Percentiles rank a stretch among this genome's conserved stretches.
Evolutionary conservation across 2,888 invertebrate genomes (phyloP).

Genomic region (Sialis fuliginosa): DNA sequence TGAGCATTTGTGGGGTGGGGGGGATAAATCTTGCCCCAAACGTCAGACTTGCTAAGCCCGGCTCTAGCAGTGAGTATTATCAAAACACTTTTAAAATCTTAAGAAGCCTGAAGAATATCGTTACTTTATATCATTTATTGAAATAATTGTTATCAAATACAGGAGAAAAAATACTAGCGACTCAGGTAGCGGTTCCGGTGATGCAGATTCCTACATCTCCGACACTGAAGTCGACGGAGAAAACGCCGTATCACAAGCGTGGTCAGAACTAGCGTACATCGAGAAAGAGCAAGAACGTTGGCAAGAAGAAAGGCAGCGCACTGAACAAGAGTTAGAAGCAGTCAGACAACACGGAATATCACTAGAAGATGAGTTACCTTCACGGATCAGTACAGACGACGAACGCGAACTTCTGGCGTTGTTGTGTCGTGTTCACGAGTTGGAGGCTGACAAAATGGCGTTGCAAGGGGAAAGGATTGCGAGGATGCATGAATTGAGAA

Average conservation of each 20-base stretch:
- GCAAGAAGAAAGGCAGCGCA: constrained; percentile 52
- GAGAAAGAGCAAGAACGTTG: constrained; percentile 74
- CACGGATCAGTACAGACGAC: constrained; percentile 68
- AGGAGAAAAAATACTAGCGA: not conserved
- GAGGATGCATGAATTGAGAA: constrained; percentile 68
- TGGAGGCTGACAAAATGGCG: constrained; percentile 88
- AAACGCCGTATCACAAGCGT: constrained; percentile 59
- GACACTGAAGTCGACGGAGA: constrained; percentile 35
- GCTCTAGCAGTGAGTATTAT: too few species aligned
- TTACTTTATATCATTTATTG: not conserved
- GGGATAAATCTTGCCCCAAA: too few species aligned
- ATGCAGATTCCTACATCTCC: not conserved
- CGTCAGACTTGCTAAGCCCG: too few species aligned
- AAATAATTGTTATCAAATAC: not conserved
- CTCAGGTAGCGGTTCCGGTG: not conserved
- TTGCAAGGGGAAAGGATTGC: constrained; percentile 74
- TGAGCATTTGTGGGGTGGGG: too few species aligned
- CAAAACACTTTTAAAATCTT: too few species aligned
- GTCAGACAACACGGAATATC: constrained; percentile 59
- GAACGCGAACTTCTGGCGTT: constrained; percentile 78
- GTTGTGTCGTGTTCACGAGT: constrained; percentile 79
- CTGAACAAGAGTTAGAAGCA: constrained; percentile 65
- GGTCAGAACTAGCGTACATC: constrained; percentile 67
- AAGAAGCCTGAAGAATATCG: not conserved
- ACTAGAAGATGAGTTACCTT: constrained; percentile 72